phyloP scores from a whole-genome alignment of 2,888 invertebrate species.

The Falcaria lacertinaria region DNA sequence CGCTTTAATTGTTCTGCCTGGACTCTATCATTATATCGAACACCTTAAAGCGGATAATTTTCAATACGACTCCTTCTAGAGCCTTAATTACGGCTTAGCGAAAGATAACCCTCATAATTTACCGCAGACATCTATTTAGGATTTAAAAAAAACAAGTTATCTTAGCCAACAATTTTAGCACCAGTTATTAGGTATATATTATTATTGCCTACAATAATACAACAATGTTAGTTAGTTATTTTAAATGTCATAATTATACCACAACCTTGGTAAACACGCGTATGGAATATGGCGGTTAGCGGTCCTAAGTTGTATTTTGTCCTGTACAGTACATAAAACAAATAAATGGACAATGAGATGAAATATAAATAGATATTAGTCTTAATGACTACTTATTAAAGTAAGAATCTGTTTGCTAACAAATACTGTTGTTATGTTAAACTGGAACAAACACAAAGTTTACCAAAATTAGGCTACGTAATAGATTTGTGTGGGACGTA shows the following conservation, averaged over 20 bases:
- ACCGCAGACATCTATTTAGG: background rate
- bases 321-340: background rate
- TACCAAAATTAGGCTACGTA: background rate
- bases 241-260: background rate
- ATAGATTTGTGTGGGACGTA: too few species aligned
- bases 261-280: slow-evolving; percentile 1
- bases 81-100: slow-evolving; percentile 32
- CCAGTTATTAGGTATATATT: too few species aligned
- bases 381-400: background rate
- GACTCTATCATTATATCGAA: slow-evolving; percentile 41
- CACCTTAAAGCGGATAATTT: slow-evolving; percentile 32
- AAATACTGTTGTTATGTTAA: background rate
- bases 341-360: background rate
- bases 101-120: slow-evolving; percentile 26
- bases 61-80: slow-evolving; percentile 47
- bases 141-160: background rate
- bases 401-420: background rate
- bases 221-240: background rate
- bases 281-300: background rate
- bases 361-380: background rate
- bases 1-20: slow-evolving; percentile 40
- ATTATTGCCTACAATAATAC: too few species aligned
- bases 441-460: background rate
- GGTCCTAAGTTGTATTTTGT: background rate
- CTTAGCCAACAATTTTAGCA: too few species aligned